Base-by-base conservation (phyloP, 2,797 vertebrate genomes). In the Xenentodon cancila region DNA sequence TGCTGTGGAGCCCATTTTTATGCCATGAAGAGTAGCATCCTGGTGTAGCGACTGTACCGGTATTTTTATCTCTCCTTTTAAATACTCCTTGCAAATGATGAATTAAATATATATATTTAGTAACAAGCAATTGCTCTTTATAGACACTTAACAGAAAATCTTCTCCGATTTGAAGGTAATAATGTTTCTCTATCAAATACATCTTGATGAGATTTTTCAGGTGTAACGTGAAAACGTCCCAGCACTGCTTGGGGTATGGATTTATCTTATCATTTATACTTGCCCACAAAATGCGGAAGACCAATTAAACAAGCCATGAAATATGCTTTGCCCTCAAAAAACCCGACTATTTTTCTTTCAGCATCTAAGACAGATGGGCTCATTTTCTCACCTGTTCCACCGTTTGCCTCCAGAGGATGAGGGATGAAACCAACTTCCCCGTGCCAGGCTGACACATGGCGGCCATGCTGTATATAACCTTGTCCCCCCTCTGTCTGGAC, bases 361-460 rank as follows among this genome's bases (percentile, higher is more conserved):
- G 27, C 9, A 19, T 46, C 46, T 11, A 20, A 43, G 50, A 64
- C 49, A 64, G 20, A 69, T 20, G 32, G 15, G 25, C 4, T 55
- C 0, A 11, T 77, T 64, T 76, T 64, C 80, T 93, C 92, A 99
- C 98, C 95, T 97, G 95, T 77, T 96, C 91, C 84, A 95, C 91
- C 62, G 93, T 96, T 66, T 92, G 92, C 79, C 95, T 97, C 96
- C 96, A 98, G 46, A 95, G 87, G 73, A 95, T 94, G 50, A 92
- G 85, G 45, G 97, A 98, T 19, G 96, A 98, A 7, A 97, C 98
- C 74, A 99, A 88, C 81, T 97, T 97, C 75, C 96, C 95, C 0
- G 93, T 80, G 77, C 95, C 96, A 56, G 96, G 94, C 79, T 94
- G 95, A 89, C 96, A 94, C 94, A 97, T 96, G 82, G 96, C 93